Conservation (phyloP, 2,797 vertebrate genomes). For the Cyprinella venusta region DNA sequence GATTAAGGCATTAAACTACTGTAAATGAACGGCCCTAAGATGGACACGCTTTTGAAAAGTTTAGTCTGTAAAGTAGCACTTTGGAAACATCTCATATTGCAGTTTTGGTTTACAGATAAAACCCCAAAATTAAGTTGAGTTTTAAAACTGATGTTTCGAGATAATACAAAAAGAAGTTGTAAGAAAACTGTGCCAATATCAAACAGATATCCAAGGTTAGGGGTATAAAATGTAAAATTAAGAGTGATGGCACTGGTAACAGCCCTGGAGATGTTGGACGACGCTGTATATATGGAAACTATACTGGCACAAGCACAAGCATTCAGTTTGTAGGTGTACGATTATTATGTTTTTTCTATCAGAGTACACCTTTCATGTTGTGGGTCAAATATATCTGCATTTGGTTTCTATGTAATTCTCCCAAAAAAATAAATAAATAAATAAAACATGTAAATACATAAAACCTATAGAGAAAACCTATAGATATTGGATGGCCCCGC, state of each 20-base stretch:
- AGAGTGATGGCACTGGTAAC: neutral
- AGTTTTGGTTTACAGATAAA: constrained; percentile 14
- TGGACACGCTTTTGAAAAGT: neutral
- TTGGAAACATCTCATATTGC: neutral
- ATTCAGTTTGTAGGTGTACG: neutral
- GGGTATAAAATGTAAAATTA: neutral
- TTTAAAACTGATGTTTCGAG: neutral
- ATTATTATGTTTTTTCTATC: neutral
- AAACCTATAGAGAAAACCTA: neutral
- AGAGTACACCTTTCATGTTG: too few species aligned
- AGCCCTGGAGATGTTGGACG: neutral
- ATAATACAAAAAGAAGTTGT: neutral
- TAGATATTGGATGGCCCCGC: too few species aligned
- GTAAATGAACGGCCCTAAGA: neutral
- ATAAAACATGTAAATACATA: neutral
- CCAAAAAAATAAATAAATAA: too few species aligned
- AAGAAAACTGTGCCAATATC: neutral
- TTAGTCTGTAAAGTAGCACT: neutral
- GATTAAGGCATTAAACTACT: constrained; percentile 17
- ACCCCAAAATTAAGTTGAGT: neutral
- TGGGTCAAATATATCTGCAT: too few species aligned
- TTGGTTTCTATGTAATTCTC: too few species aligned
- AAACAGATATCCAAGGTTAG: neutral
- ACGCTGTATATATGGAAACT: too few species aligned
- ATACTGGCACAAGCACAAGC: too few species aligned